phyloP scores from a whole-genome alignment of 2,113 vertebrate genomes.

The Microcebus murinus region DNA sequence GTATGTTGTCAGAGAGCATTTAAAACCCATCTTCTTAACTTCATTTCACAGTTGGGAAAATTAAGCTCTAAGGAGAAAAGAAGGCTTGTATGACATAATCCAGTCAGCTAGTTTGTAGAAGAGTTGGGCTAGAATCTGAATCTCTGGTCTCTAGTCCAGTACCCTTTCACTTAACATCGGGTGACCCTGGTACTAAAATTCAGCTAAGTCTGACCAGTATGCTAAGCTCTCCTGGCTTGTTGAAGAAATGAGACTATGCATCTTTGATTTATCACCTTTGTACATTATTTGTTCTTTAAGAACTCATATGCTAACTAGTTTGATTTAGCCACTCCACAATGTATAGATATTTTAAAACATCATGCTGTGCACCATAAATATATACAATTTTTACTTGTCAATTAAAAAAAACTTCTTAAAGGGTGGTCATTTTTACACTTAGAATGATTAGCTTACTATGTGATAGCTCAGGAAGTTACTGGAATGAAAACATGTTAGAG shows the following conservation, averaged over 20 bases:
- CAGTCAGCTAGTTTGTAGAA: not conserved
- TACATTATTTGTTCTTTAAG: slow-evolving; percentile 10
- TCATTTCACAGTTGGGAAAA: not conserved
- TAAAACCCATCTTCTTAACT: not conserved
- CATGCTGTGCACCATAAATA: not conserved
- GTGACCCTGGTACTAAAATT: not conserved
- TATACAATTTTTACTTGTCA: not conserved
- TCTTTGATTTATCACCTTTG: not conserved
- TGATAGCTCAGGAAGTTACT: not conserved
- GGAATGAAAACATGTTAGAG: not conserved
- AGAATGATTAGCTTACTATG: not conserved
- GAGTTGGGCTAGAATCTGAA: not conserved
- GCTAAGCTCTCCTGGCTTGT: not conserved
- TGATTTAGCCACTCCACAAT: not conserved
- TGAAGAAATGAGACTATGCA: not conserved
- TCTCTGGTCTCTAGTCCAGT: not conserved
- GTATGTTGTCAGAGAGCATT: not conserved
- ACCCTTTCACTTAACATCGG: not conserved
- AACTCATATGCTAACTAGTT: not conserved
- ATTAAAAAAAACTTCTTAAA: not conserved
- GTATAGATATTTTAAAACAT: not conserved
- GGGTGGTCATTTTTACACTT: not conserved
- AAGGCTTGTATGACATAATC: not conserved
- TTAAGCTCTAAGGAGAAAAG: not conserved
- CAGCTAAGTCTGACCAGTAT: not conserved